Percentiles rank a stretch among this genome's conserved stretches.
These are phyloP conservation scores for Grantiella picta DNA, from an alignment of 2,113 vertebrate genomes.

Conservation along the genomic window DNA sequence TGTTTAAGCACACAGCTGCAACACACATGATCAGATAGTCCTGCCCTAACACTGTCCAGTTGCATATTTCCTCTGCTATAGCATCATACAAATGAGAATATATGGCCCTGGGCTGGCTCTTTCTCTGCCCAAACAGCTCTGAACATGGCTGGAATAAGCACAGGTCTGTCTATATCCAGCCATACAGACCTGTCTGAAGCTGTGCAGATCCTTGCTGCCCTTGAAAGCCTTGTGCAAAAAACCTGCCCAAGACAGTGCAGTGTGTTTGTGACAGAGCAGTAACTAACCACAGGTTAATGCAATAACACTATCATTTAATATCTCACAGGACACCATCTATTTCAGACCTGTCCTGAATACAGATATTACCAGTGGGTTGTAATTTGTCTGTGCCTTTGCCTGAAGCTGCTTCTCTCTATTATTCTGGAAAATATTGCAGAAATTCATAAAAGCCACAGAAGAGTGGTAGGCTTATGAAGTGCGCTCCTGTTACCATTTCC, in stretches of 20 bases:
- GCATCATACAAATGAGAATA: not conserved
- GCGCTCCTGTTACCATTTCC: not conserved
- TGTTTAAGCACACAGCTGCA: not conserved
- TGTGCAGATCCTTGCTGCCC: not conserved
- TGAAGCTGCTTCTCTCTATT: constrained; percentile 19
- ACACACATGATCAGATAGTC: not conserved
- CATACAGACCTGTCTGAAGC: not conserved
- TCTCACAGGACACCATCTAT: not conserved
- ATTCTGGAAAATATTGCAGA: not conserved
- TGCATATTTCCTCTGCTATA: not conserved
- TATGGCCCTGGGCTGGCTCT: not conserved
- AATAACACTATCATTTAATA: not conserved
- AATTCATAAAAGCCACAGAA: not conserved
- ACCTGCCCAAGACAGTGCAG: not conserved
- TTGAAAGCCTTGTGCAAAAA: not conserved
- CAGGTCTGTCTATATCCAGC: not conserved
- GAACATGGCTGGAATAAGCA: not conserved
- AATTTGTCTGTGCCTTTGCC: constrained; percentile 2
- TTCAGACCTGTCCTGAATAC: not conserved
- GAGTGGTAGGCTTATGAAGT: not conserved
- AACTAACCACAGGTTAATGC: not conserved
- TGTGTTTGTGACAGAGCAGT: not conserved
- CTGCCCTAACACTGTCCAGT: not conserved
- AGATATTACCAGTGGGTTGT: not conserved
- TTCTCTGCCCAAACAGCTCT: not conserved